These are phyloP conservation scores for Ctenodactylus gundi DNA, from an alignment of 2,113 vertebrate species.

Conservation along the genomic window DNA sequence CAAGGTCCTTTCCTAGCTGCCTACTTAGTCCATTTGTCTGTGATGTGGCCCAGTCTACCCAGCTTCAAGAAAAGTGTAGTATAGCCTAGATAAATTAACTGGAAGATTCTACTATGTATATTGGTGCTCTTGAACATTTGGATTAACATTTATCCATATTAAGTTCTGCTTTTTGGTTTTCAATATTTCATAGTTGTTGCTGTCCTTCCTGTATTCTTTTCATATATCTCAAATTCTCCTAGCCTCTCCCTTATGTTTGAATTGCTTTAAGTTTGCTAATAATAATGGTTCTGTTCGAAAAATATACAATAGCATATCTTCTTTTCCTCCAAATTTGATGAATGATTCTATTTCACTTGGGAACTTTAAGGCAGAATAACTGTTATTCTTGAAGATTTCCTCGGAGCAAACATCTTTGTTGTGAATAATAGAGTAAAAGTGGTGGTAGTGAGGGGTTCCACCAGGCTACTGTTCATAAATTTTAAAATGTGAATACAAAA, in stretches of 20 bases:
- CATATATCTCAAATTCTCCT: not conserved
- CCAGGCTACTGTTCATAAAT: not conserved
- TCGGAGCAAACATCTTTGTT: constrained; percentile 42
- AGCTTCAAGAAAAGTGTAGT: not conserved
- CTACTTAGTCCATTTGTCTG: not conserved
- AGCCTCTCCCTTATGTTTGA: not conserved
- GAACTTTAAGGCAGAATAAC: not conserved
- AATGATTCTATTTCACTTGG: not conserved
- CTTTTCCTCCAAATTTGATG: not conserved
- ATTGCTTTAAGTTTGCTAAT: not conserved
- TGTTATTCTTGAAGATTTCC: constrained; percentile 43
- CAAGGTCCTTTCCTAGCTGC: not conserved
- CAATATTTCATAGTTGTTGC: not conserved
- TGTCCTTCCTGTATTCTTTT: not conserved
- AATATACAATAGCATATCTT: not conserved
- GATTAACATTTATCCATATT: not conserved
- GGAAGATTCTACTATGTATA: not conserved
- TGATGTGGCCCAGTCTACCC: not conserved
- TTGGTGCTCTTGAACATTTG: not conserved
- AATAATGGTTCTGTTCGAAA: constrained; percentile 30
- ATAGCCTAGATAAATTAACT: constrained; percentile 35
- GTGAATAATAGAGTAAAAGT: not conserved
- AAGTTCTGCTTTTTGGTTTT: not conserved
- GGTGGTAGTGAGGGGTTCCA: not conserved
- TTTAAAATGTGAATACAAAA: constrained; percentile 31